Base-by-base conservation (phyloP, 2,888 invertebrate genomes). In the Andrena fulva region DNA sequence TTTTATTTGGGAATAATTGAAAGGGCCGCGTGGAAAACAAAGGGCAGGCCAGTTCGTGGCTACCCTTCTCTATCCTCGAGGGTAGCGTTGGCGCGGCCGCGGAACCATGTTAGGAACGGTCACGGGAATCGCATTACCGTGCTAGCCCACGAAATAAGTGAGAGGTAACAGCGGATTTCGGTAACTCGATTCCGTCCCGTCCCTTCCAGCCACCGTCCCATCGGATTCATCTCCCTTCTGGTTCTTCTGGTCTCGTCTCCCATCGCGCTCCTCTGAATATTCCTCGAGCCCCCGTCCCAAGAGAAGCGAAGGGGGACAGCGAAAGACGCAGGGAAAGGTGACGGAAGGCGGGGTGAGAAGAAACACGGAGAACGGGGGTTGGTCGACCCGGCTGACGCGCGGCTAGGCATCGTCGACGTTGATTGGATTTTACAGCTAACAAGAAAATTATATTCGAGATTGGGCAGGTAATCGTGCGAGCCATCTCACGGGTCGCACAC, bases 401-500 rank as follows among this genome's bases (percentile, higher is more conserved):
- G 82, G 88, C 78, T 83, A 80, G 77, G 80, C 87, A 89, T 78
- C 85, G 85, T 87, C 89, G 86, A 87, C 87, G 87, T 88, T 92
- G 92, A 93, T 93, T 92, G 91, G 90, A 92, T 93, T 93, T 92
- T 88, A 92, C 85, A 92, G 92, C 91, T 93, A 93, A 93, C 92
- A 92, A 91, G 93, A 92, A 93, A 93, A 93, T 93, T 93, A 93
- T 93, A 92, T 93, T 93, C 91, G 90, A 93, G 89, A 93, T 93
- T 92, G 93, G 92, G 89, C 91, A 90, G 92, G 91, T 93, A 91
- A 92, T 92, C 90, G 89, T 87, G 89, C 89, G 87, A 84, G 85
- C 84, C 77, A 82, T 89, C 83, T 85, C 87, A 66, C 81, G 71
- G 85, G 56, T 85, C 85, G 85, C 84, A 75, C 52, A 63, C 67